Evolutionary conservation across 2,797 vertebrate species (phyloP), one percentile per base, ranked within the genome.

Genomic region (Hypotaenidia okinawae): DNA sequence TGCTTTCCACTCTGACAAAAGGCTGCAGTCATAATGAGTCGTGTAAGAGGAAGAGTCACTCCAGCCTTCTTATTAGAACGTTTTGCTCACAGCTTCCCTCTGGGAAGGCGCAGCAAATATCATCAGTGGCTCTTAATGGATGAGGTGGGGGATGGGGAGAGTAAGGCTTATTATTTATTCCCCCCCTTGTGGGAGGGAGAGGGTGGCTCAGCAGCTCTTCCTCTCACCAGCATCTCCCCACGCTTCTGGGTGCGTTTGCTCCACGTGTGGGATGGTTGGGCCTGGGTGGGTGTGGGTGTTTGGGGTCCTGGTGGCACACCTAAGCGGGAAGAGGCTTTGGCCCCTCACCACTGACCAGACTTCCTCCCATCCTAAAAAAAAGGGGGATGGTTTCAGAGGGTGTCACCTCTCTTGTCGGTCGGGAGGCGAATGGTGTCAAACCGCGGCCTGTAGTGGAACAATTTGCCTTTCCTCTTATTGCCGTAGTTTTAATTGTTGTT

Each of bases 71-170:
- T 66, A 5, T 10, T 49, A 4, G 5, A 57, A 51, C 19, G 5
- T 24, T 80, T 66, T 49, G 30, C 30, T 75, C 27, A 13, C 30
- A 0, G 0, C 39, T 78, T 68, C 7, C 35, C 52, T 58, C 55
- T 33, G 70, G 37, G 58, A 59, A 90, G 73, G 59, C 88, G 62
- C 73, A 86, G 77, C 62, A 49, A 81, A n/a, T 81, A 72, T 54
- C 33, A n/a, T 51, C 73, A 54, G 37, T 2, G 11, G 70, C 39
- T 87, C 13, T 52, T 67, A 55, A 89, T 92, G 84, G 73, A 66
- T 87, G 59, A 69, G 24, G 16, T 69, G 87, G 87, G 55, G 72
- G 69, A 82, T 84, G 82, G 77, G 77, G 35, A 67, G 43, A 90
- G 54, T 43, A 52, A 67, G n/a, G 16, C 75, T 70, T 12, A 2